A percentile compares a stretch with the other conserved stretches of the same genome.
These are phyloP conservation scores for Himalopsyche anomala DNA, from an alignment of 2,888 invertebrate species.

Conservation along the genomic window DNA sequence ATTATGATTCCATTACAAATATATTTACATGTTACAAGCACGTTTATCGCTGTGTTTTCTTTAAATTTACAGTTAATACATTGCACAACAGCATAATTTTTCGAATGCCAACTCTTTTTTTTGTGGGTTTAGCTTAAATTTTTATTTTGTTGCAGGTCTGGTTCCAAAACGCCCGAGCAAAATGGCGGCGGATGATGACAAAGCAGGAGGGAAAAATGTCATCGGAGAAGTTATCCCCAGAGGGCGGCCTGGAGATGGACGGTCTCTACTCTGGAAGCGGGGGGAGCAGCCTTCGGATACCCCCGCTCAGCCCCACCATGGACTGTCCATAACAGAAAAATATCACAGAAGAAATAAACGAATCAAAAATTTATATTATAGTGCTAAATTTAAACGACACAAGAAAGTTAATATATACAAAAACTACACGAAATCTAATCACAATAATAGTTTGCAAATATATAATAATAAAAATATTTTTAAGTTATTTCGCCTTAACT, in stretches of 20 bases:
- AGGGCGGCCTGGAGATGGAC: constrained; percentile 80
- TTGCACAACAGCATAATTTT: not conserved
- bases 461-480: too few species aligned
- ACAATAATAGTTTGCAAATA: not conserved
- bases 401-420: not conserved
- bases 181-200: constrained; percentile 92
- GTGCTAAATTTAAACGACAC: not conserved
- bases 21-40: too few species aligned
- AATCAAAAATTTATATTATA: not conserved
- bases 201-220: constrained; percentile 85
- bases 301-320: constrained; percentile 79
- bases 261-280: constrained; percentile 75
- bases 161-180: constrained; percentile 96
- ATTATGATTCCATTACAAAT: too few species aligned
- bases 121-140: not conserved
- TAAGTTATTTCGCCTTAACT: too few species aligned
- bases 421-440: not conserved
- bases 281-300: constrained; percentile 76
- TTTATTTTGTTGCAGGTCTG: constrained; percentile 83
- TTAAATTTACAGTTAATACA: not conserved
- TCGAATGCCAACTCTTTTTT: not conserved
- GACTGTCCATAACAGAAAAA: constrained; percentile 81
- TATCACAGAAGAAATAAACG: not conserved
- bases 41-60: too few species aligned
- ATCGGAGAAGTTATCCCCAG: constrained; percentile 83